Base-by-base conservation (phyloP, 2,888 invertebrate species). In the Syrphus vitripennis region DNA sequence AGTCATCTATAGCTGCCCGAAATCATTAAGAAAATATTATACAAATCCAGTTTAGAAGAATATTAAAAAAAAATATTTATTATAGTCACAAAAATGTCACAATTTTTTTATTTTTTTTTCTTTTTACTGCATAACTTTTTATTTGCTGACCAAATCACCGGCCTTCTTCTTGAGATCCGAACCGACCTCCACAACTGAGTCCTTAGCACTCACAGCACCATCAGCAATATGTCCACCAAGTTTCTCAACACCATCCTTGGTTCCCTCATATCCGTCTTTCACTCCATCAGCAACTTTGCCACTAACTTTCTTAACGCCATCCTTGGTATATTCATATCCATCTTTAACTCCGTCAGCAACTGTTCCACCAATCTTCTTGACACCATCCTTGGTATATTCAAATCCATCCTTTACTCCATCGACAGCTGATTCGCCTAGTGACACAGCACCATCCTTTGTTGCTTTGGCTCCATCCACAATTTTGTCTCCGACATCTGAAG, bases 251-350 rank as follows among this genome's bases (percentile, higher is more conserved):
- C 65, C 65, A 3, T 65, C 65, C 26, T 65, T 65, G 3, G 48
- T 48, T 29, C 48, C 31, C 48, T 65, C 31, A 21, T 29, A 45
- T 40, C 24, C 37, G 9, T 65, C 48, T 29, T 91, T 91, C 42
- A 89, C 89, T 0, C 88, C 88, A 31, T 90, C 89, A 7, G n/a
- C 53, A 53, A 53, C 29, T 29, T 26, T 14, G 16, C n/a, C 53
- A 29, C n/a, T n/a, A n/a, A n/a, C n/a, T n/a, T n/a, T n/a, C n/a
- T n/a, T n/a, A n/a, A n/a, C n/a, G n/a, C n/a, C n/a, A n/a, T n/a
- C n/a, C n/a, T n/a, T n/a, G n/a, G n/a, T n/a, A n/a, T n/a, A n/a
- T n/a, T n/a, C n/a, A n/a, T n/a, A n/a, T n/a, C n/a, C n/a, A n/a
- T n/a, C n/a, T n/a, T n/a, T n/a, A n/a, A n/a, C n/a, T n/a, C n/a